Evolutionary conservation across 2,113 vertebrate species (phyloP).

Genomic region (Dipodomys stephensi): DNA sequence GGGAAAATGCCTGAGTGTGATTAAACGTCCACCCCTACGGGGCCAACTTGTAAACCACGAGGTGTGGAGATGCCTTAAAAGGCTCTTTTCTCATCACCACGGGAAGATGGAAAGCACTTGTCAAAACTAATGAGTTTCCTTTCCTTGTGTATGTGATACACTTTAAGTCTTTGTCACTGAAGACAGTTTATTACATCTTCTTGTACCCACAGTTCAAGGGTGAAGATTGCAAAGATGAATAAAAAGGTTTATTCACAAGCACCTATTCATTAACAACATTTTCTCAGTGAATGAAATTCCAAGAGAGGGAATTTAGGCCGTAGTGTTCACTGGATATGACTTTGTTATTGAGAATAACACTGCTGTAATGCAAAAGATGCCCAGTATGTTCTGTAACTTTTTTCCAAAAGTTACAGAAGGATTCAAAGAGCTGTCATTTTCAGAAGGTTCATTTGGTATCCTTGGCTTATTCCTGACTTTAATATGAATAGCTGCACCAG

Average conservation of each 20-base stretch:
- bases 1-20: not conserved
- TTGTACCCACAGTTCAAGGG: not conserved
- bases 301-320: not conserved
- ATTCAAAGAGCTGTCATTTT: not conserved
- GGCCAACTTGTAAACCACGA: not conserved
- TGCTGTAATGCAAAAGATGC: no score
- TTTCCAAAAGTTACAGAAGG: not conserved
- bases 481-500: not conserved
- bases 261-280: not conserved
- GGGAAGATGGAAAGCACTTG: not conserved
- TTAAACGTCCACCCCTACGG: not conserved
- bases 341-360: not conserved
- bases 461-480: not conserved
- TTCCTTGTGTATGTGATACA: not conserved
- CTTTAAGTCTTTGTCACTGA: not conserved
- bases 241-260: not conserved
- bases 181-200: not conserved
- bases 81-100: not conserved
- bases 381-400: not conserved
- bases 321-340: not conserved
- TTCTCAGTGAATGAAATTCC: not conserved
- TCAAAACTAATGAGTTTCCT: not conserved
- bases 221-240: not conserved
- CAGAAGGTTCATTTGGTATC: not conserved
- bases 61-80: not conserved